Conservation (phyloP, 2,797 vertebrate species). For the Pseudomugil tenellus region DNA sequence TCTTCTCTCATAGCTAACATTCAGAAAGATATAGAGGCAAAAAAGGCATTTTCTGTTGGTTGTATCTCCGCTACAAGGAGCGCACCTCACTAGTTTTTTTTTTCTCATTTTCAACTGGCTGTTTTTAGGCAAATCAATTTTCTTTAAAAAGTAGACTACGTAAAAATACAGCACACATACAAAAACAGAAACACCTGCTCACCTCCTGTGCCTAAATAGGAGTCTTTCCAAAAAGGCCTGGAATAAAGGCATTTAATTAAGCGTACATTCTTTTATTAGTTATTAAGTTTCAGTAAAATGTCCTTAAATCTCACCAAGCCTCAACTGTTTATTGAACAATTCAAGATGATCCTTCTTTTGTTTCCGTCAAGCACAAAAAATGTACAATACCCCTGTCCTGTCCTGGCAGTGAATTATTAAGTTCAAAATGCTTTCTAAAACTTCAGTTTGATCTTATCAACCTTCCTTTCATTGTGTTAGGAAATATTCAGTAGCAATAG, state of each 20-base stretch:
- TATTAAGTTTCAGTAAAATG: constrained; percentile 67
- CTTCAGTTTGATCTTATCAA: constrained; percentile 40
- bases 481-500: constrained; percentile 74
- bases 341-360: constrained; percentile 40
- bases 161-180: constrained; percentile 64
- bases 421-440: constrained; percentile 44
- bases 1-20: constrained; percentile 78
- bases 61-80: constrained; percentile 72
- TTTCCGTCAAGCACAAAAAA: constrained; percentile 27
- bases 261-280: constrained; percentile 80
- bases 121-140: constrained; percentile 65
- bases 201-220: constrained; percentile 58
- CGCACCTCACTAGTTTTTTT: constrained; percentile 57
- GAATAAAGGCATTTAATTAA: constrained; percentile 79
- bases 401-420: constrained; percentile 70
- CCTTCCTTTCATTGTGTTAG: constrained; percentile 46
- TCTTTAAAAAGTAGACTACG: constrained; percentile 54
- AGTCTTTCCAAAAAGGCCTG: constrained; percentile 71
- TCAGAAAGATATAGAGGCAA: constrained; percentile 80
- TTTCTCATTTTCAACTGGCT: constrained; percentile 62
- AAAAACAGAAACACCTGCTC: constrained; percentile 49
- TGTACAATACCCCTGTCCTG: constrained; percentile 57
- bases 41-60: constrained; percentile 77
- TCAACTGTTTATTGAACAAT: constrained; percentile 29
- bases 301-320: constrained; percentile 37